Percentiles rank a stretch among this genome's conserved stretches.
Evolutionary conservation across 2,888 invertebrate species (phyloP).

Genomic region (Cheilosia vernalis): DNA sequence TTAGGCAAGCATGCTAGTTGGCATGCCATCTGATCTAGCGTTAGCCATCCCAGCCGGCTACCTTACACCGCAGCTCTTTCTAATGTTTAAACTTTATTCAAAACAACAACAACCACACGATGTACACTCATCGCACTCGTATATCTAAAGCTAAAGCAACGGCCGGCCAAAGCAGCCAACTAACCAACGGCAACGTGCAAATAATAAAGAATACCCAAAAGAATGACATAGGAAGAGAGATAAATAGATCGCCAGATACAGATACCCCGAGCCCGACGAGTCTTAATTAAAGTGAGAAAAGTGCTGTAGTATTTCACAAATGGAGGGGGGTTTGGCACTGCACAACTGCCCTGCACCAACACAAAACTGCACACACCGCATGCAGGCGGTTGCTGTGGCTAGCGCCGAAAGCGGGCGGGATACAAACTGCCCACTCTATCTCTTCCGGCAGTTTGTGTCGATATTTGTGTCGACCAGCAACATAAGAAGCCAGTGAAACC

Average conservation of each 20-base stretch:
- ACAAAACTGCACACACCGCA: slow-evolving; percentile 43
- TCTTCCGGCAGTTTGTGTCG: slow-evolving; percentile 73
- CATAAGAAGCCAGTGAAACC: slow-evolving; percentile 45
- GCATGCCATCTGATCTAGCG: slow-evolving; percentile 25
- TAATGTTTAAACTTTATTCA: slow-evolving; percentile 61
- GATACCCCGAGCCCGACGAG: slow-evolving; percentile 60
- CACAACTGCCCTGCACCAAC: slow-evolving; percentile 31
- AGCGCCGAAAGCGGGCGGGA: slow-evolving; percentile 52
- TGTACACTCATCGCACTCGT: neutral
- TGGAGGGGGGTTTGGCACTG: slow-evolving; percentile 9
- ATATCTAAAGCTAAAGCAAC: slow-evolving; percentile 1
- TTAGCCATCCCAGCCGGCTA: slow-evolving; percentile 33
- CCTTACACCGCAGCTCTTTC: slow-evolving; percentile 29
- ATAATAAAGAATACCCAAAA: slow-evolving; percentile 71
- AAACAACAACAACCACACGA: slow-evolving; percentile 1
- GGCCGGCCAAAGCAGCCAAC: slow-evolving; percentile 9
- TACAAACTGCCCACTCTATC: slow-evolving; percentile 73
- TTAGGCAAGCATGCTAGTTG: slow-evolving; percentile 36
- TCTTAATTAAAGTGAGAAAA: slow-evolving; percentile 74
- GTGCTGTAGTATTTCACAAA: slow-evolving; percentile 62
- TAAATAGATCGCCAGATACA: slow-evolving; percentile 70
- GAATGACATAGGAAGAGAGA: slow-evolving; percentile 73
- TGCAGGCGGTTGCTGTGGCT: slow-evolving; percentile 22
- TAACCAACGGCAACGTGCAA: slow-evolving; percentile 48
- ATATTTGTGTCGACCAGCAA: slow-evolving; percentile 66